Base-by-base conservation (phyloP, 2,113 vertebrate genomes). In the Scomber japonicus region DNA sequence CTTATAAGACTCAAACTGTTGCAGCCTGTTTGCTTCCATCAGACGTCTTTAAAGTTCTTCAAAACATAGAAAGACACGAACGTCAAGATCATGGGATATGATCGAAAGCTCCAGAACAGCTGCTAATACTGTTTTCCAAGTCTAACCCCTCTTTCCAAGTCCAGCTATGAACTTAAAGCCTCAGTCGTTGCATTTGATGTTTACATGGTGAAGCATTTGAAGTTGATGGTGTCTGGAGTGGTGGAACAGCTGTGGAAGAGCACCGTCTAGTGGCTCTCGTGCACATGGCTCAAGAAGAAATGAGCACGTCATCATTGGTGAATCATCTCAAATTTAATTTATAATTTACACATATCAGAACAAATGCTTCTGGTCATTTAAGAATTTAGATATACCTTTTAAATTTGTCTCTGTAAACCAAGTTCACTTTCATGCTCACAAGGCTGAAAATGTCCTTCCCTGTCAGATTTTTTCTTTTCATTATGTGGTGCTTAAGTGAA, bases 181-280 rank as follows among this genome's bases (percentile, higher is more conserved):
- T 40, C 1, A 56, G 0, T 17, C 19, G 5, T 30, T 31, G 35
- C 17, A 16, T 49, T 56, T 11, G 1, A 17, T 71, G 57, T 19
- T 13, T 46, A 53, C 7, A 19, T n/a, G 27, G 7, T 44, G 54
- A 21, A 40, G 35, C 35, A 7, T 40, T 40, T 40, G 35, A 40
- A 40, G 35, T 40, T 9, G 35, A 40, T 40, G 24, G 5, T 13
- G 6, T 24, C 59, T 35, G 10, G 2, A 11, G 30, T 49, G 1
- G 13, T 16, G 35, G 30, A 17, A 4, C 44, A 16, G 40, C 48
- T 62, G 62, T 11, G 19, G 5, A 46, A 17, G 1, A 54, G 53
- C 45, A 21, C 0, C 83, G 67, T 75, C 89, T 81, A 44, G 68
- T 78, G 83, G 71, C 11, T 49, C 0, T n/a, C 45, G 46, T 24